Base-by-base conservation (phyloP, 92 coral and sea anemone species). In the Desmophyllum pertusum region DNA sequence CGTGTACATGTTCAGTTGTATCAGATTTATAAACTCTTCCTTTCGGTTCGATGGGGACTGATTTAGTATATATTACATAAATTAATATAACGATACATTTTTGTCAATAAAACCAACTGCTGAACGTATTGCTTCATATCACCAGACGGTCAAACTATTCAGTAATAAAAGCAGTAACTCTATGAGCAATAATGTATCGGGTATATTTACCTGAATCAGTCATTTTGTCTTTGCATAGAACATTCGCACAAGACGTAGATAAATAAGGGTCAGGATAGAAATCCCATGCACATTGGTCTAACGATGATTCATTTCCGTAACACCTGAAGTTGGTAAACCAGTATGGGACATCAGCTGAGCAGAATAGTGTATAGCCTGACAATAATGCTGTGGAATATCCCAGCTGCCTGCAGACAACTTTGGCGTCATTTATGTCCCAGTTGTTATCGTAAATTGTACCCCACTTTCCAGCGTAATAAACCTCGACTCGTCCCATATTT, bases 401-500 rank as follows among this genome's bases (percentile, higher is more conserved):
- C 18, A 78, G 61, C 59, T 89, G 86, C 23, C 86, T 64, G 63
- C 92, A 89, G 38, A 75, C 70, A n/a, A 89, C 92, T 35, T 46
- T 71, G 11, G 81, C 63, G 48, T 85, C 92, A 23, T 31, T 46
- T 4, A 79, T 79, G 38, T 84, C 86, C 89, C 89, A 79, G 10
- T 79, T 50, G 31, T 15, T 13, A 38, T 75, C 68, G 43, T 53
- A 43, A 21, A 89, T 36, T 17, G 86, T 72, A 0, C 92, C 92
- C 92, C 92, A 89, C 0, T 63, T 51, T 19, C 92, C 92, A 27
- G 82, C 80, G 29, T 72, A 43, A 48, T 74, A 18, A n/a, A 89
- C 86, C 75, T 89, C 89, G 0, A 81, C 83, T 37, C 86, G 83
- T 31, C 92, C 89, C 53, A 84, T 41, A 45, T 79, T 65, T 65